Conservation (phyloP, 2,888 invertebrate species). For the Eretmocerus hayati region DNA sequence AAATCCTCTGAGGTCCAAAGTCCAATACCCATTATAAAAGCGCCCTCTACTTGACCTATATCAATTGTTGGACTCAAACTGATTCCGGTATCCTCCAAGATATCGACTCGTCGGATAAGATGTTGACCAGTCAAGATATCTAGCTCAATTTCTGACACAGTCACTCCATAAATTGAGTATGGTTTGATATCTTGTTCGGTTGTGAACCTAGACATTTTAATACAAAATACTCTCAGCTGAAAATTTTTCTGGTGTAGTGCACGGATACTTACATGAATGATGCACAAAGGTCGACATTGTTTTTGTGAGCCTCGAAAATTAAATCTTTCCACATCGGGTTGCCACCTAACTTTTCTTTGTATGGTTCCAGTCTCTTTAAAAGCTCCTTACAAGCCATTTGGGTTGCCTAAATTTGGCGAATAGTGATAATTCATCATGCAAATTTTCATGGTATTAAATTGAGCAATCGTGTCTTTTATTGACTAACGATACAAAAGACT, state of each 20-base stretch:
- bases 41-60: slow-evolving; percentile 72
- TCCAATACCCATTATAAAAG: slow-evolving; percentile 70
- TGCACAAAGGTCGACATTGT: slow-evolving; percentile 56
- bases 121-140: slow-evolving; percentile 75
- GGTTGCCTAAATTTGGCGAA: slow-evolving; percentile 51
- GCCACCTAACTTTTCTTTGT: slow-evolving; percentile 49
- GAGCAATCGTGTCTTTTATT: neutral
- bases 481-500: slow-evolving; percentile 18
- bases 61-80: slow-evolving; percentile 68
- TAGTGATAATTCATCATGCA: too few species aligned
- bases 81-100: slow-evolving; percentile 67
- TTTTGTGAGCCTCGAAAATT: slow-evolving; percentile 49
- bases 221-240: neutral
- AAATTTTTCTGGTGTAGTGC: neutral
- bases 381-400: slow-evolving; percentile 61
- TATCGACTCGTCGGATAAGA: slow-evolving; percentile 60
- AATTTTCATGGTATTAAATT: neutral
- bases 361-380: slow-evolving; percentile 54
- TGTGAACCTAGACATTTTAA: neutral
- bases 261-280: neutral
- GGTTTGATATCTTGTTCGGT: slow-evolving; percentile 5
- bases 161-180: slow-evolving; percentile 61
- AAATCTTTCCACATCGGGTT: slow-evolving; percentile 56
- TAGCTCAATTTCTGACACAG: slow-evolving; percentile 65
- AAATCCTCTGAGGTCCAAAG: slow-evolving; percentile 70